Conservation (phyloP, 2,113 vertebrate genomes). For the Terrapene triunguis region DNA sequence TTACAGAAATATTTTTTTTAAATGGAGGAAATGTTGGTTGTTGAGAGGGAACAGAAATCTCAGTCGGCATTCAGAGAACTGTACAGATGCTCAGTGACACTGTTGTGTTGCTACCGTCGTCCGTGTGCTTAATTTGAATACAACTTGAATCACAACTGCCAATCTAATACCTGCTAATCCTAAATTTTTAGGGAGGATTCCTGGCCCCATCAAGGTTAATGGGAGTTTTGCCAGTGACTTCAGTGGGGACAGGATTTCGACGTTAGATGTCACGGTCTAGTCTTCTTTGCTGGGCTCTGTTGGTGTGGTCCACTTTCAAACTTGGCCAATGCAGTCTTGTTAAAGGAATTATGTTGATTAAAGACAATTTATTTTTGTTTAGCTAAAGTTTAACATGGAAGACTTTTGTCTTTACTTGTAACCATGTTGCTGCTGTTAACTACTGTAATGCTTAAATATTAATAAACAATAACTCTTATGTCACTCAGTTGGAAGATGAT, state of each 20-base stretch:
- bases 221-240: not conserved
- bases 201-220: not conserved
- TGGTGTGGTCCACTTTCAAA: not conserved
- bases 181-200: not conserved
- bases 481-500: not conserved
- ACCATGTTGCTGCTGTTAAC: not conserved
- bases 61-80: not conserved
- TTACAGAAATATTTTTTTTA: not conserved
- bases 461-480: not conserved
- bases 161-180: not conserved
- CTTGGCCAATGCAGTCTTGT: not conserved
- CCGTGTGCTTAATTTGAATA: not conserved
- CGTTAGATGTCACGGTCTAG: not conserved
- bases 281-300: not conserved
- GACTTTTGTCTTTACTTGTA: not conserved
- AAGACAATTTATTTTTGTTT: not conserved
- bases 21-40: not conserved
- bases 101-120: not conserved
- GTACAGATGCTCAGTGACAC: fast-evolving
- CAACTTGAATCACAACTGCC: not conserved
- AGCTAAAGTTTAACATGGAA: not conserved
- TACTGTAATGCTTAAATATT: not conserved
- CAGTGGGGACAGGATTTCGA: not conserved
- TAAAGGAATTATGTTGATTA: not conserved
- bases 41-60: not conserved